Conservation (phyloP, 2,888 invertebrate species). For the Microctonus hyperodae region DNA sequence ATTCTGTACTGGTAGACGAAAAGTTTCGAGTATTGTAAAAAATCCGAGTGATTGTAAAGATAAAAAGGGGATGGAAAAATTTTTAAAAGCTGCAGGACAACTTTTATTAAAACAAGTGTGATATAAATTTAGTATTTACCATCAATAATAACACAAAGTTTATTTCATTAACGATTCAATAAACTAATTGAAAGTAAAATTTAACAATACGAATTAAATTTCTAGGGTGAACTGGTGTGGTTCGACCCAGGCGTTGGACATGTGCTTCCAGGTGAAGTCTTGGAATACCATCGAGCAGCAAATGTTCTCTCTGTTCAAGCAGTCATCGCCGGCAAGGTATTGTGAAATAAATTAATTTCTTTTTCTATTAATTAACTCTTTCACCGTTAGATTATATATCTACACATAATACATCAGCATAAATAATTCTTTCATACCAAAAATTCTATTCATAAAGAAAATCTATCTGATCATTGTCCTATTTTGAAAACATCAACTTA, state of each 20-base stretch:
- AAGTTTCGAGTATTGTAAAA: constrained; percentile 36
- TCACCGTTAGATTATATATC: not conserved
- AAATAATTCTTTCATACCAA: not conserved
- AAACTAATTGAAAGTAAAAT: not conserved
- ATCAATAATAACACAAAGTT: not conserved
- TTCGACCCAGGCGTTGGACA: constrained; percentile 91
- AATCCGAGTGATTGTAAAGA: constrained; percentile 32
- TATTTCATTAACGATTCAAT: not conserved
- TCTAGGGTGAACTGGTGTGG: constrained; percentile 87
- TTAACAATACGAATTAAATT: constrained; percentile 22
- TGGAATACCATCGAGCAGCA: constrained; percentile 89
- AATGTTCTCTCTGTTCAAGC: constrained; percentile 91
- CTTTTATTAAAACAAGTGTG: constrained; percentile 33
- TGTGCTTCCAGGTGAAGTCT: constrained; percentile 88
- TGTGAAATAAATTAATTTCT: constrained; percentile 18
- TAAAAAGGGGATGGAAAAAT: constrained; percentile 13
- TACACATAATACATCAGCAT: too few relatives aligned
- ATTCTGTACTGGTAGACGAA: constrained; percentile 56
- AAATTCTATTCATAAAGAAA: not conserved
- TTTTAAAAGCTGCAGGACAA: constrained; percentile 3
- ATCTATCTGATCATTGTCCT: not conserved
- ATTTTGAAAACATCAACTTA: not conserved
- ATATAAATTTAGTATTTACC: not conserved
- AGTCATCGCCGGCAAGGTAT: constrained; percentile 85
- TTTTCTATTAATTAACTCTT: not conserved